Conservation (phyloP, 2,797 vertebrate species). For the Orestias chungarensis region DNA sequence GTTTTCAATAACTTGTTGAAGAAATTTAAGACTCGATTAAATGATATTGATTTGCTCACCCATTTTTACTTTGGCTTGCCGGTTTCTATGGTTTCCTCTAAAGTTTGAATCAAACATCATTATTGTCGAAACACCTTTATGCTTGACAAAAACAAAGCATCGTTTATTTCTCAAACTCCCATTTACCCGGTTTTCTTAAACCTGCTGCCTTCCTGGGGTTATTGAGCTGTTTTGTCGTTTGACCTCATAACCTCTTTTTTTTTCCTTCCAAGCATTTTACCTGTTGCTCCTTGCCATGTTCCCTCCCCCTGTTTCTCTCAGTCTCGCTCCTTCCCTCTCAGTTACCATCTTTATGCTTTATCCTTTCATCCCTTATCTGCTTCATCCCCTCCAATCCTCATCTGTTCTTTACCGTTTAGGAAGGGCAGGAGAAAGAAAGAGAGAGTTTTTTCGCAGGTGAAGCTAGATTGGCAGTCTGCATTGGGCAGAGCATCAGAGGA, state of each 20-base stretch:
- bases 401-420: slow-evolving; percentile 68
- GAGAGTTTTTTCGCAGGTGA: slow-evolving; percentile 71
- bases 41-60: not conserved
- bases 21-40: not conserved
- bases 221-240: slow-evolving; percentile 63
- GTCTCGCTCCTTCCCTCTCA: slow-evolving; percentile 62
- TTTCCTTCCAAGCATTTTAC: slow-evolving; percentile 72
- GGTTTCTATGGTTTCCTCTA: not conserved
- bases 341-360: slow-evolving; percentile 83
- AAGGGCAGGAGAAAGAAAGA: slow-evolving; percentile 72
- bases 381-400: slow-evolving; percentile 85
- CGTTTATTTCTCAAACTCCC: slow-evolving; percentile 8
- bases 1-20: not conserved
- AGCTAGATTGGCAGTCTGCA: slow-evolving; percentile 65
- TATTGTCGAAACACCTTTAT: not conserved
- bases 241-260: slow-evolving; percentile 80
- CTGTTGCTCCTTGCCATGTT: slow-evolving; percentile 50
- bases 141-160: not conserved
- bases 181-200: slow-evolving; percentile 40
- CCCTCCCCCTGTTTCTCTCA: slow-evolving; percentile 39
- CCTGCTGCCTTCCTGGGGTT: slow-evolving; percentile 38
- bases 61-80: too few relatives aligned
- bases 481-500: slow-evolving; percentile 58
- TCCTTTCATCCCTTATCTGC: slow-evolving; percentile 85
- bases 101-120: not conserved